These are phyloP conservation scores for Amiota mariae DNA, from an alignment of 2,888 invertebrate species.

Conservation along the genomic window DNA sequence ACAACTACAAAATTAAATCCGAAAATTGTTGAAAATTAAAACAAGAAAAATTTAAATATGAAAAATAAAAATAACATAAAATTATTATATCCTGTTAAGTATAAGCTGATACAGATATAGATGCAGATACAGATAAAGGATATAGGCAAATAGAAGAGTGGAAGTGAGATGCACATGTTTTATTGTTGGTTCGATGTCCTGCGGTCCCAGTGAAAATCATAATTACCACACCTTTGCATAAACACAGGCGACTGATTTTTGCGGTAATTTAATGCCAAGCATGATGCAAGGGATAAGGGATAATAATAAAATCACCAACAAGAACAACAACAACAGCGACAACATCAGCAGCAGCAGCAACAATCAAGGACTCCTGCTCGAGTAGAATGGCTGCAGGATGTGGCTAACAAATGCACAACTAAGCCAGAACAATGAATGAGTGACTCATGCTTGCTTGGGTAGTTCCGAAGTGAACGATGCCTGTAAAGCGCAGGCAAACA, in stretches of 20 bases:
- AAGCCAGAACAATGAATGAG: conserved; percentile 6
- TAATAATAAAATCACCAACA: background rate
- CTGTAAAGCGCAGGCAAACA: conserved; percentile 50
- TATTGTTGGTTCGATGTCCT: background rate
- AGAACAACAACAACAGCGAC: no score
- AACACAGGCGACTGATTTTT: conserved; percentile 33
- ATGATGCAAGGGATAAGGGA: background rate
- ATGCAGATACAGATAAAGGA: background rate
- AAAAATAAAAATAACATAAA: conserved; percentile 4
- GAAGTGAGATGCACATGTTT: background rate
- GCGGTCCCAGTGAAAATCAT: conserved; percentile 50
- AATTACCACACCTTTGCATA: conserved; percentile 51
- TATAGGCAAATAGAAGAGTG: background rate
- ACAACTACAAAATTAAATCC: no score
- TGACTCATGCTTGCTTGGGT: background rate
- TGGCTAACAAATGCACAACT: background rate
- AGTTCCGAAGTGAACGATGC: background rate
- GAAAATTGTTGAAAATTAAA: no score
- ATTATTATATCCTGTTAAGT: no score
- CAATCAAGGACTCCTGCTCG: no score
- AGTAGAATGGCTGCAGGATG: no score
- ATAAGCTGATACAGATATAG: background rate
- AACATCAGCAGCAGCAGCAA: no score
- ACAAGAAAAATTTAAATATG: no score
- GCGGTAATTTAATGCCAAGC: conserved; percentile 48